phyloP scores from a whole-genome alignment of 2,113 vertebrate species.

The Pithys albifrons region DNA sequence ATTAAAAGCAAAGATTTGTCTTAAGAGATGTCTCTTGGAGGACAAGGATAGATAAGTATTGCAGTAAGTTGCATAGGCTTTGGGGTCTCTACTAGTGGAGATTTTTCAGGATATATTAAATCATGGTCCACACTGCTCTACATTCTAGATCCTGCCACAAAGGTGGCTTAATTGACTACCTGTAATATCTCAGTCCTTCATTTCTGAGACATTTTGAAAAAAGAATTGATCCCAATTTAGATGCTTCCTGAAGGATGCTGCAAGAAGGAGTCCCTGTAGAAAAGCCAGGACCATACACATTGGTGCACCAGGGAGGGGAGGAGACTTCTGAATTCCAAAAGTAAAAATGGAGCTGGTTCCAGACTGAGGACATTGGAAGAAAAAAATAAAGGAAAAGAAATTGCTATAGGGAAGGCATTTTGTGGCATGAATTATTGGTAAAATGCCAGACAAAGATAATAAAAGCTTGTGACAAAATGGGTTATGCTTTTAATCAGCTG shows the following conservation, averaged over 20 bases:
- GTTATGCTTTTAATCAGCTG: not conserved
- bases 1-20: not conserved
- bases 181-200: not conserved
- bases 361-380: not conserved
- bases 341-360: not conserved
- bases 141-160: not conserved
- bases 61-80: not conserved
- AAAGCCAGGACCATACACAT: rapidly evolving
- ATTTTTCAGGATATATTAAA: not conserved
- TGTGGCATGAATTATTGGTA: not conserved
- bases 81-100: not conserved
- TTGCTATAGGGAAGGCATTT: not conserved
- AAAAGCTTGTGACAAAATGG: not conserved
- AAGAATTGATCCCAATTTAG: not conserved
- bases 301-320: not conserved
- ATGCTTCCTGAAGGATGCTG: not conserved
- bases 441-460: not conserved
- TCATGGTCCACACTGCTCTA: not conserved
- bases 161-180: not conserved
- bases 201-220: not conserved
- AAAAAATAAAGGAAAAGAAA: not conserved
- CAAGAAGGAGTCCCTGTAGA: not conserved
- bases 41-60: not conserved
- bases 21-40: not conserved
- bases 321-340: not conserved